These are phyloP conservation scores for Hippoglossus stenolepis DNA, from an alignment of 2,113 vertebrate species.

Conservation along the genomic window DNA sequence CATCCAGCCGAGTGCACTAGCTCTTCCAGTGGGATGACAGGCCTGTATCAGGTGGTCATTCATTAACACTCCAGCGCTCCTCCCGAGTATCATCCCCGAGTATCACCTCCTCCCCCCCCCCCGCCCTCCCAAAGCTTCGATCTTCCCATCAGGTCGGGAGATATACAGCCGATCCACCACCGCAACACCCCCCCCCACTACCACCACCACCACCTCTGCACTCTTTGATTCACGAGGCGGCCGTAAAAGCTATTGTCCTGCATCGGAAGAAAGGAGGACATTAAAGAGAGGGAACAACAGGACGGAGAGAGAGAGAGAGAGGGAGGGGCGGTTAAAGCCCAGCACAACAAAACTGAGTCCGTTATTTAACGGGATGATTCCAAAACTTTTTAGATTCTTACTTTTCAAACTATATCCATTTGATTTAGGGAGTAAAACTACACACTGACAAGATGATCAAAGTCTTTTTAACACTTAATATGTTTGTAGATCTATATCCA, in stretches of 20 bases:
- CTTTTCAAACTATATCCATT: no score
- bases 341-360: conserved; percentile 6
- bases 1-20: conserved; percentile 28
- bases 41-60: conserved; percentile 40
- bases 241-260: conserved; percentile 59
- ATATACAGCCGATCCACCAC: conserved; percentile 21
- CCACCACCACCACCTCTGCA: not conserved
- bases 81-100: not conserved
- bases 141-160: conserved; percentile 52
- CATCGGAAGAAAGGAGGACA: not conserved
- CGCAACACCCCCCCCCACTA: not conserved
- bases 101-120: no score
- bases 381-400: no score
- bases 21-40: conserved; percentile 37
- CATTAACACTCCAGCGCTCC: conserved; percentile 14
- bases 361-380: conserved; percentile 10
- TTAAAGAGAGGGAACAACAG: not conserved
- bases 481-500: no score
- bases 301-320: not conserved
- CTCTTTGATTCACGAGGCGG: conserved; percentile 52
- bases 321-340: not conserved
- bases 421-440: no score
- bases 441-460: no score
- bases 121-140: conserved; percentile 22
- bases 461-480: no score